Base-by-base conservation (phyloP, 2,797 vertebrate genomes). In the Pelobates cultripes region DNA sequence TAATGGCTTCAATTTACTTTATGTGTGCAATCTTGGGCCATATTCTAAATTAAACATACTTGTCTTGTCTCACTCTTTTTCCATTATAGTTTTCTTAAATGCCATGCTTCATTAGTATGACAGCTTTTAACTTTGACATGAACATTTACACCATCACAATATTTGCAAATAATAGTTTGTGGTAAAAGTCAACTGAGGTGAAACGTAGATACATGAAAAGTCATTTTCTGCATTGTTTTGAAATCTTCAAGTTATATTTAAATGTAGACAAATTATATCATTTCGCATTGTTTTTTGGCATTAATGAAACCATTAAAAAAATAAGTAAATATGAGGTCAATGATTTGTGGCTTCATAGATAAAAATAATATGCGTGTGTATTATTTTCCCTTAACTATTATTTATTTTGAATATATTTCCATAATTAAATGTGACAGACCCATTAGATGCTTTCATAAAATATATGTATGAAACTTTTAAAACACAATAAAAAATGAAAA, bases 161-260 rank as follows among this genome's bases (percentile, higher is more conserved):
- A 74, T 78, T 78, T 64, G 77, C 81, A 83, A 83, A 83, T 75
- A 78, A 71, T 57, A 63, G 71, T 78, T 83, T 74, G 77, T 9
- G 40, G 14, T 14, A 83, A 70, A 74, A 78, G 81, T 83, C 81
- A 78, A 53, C 47, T 9, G 44, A 70, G 81, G 70, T 83, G 66
- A 83, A 83, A 74, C 13, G 63, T 55, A 67, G 70, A 75, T 51
- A 83, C 72, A 73, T 72, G 45, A 70, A 78, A 83, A 41, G 43
- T 61, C 17, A 40, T 74, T 78, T 81, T 63, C 43, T 70, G 40
- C 60, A 78, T 74, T 69, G 43, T 83, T 83, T 69, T 47, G 53
- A 68, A 83, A 69, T 74, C 70, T 73, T 83, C 53, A 75, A 79
- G 60, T 61, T 55, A 73, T 64, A 15, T 68, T 79, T 78, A 79